Evolutionary conservation across 2,113 vertebrate species (phyloP), one percentile per base, ranked within the genome.

Genomic region (Tautogolabrus adspersus): DNA sequence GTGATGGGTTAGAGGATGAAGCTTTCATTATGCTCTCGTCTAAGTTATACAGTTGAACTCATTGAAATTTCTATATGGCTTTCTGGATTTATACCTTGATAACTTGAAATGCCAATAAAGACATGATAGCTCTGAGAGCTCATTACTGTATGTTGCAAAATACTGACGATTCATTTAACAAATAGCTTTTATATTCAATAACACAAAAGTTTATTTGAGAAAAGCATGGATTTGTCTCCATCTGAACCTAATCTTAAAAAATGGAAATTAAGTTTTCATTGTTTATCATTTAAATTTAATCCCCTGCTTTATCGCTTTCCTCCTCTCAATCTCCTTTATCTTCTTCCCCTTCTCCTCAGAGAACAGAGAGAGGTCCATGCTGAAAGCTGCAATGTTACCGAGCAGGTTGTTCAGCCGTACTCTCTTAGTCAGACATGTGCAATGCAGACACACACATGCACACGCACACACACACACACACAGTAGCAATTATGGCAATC

Each of bases 401-500:
- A 82, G 77, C 84, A 85, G 80, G 87, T 86, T 89, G 72, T 84
- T 84, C 82, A 75, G 79, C 72, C 66, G 55, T 51, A 55, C 68
- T 61, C 77, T 47, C 69, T 75, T 58, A 77, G 60, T 61, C 66
- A 82, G 38, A 47, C 67, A 68, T 42, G 26, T 52, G 12, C 62
- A 46, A 4, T 44, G 34, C 40, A 59, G 57, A 30, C 73, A 64
- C 68, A 69, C 65, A 73, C 69, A 68, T 86, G 73, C 74, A 54
- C 84, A 72, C 71, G 34, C 79, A 69, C 76, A 77, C 59, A 84
- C 38, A 74, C 46, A 64, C 84, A 94, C 93, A 97, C 97, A 97
- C 96, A 98, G 96, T 95, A 96, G 96, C 96, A 98, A 99, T 98
- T 98, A 98, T 96, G 92, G 88, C 95, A 97, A 98, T 98, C 97